Evolutionary conservation across 2,797 vertebrate species (phyloP).

Genomic region (Alfaro cultratus): DNA sequence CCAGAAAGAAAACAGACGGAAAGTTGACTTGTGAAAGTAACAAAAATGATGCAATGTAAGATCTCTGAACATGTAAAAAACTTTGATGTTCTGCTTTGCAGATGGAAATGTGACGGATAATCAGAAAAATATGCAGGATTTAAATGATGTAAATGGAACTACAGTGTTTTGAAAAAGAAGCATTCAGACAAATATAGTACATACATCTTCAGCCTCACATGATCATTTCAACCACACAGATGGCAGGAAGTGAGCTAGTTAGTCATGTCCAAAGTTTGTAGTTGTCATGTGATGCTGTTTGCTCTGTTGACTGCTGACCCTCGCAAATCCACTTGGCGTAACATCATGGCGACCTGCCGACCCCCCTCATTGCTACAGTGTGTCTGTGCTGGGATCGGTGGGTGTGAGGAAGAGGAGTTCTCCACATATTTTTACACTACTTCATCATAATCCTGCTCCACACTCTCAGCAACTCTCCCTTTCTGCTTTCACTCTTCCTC

Average conservation of each 20-base stretch:
- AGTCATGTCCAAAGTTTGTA: conserved; percentile 60
- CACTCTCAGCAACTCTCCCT: conserved; percentile 24
- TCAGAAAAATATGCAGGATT: conserved; percentile 6
- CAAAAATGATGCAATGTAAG: conserved; percentile 34
- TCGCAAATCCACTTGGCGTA: conserved; percentile 63
- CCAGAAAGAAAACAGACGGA: neutral
- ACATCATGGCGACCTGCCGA: conserved; percentile 61
- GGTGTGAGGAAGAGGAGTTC: conserved; percentile 17
- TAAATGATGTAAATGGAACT: neutral
- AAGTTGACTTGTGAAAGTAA: neutral
- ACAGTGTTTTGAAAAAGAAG: neutral
- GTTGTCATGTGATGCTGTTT: conserved; percentile 72
- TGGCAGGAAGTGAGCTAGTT: conserved; percentile 71
- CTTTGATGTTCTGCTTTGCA: neutral
- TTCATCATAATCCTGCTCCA: conserved; percentile 18
- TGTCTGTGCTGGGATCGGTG: conserved; percentile 1
- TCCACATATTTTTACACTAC: conserved; percentile 29
- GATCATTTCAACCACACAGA: conserved; percentile 15
- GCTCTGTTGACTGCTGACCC: conserved; percentile 71
- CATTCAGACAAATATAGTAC: neutral
- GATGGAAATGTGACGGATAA: conserved; percentile 4
- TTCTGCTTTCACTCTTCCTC: conserved; percentile 49
- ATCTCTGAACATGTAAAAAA: conserved; percentile 36
- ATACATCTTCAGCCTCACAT: neutral
- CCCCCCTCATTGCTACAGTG: conserved; percentile 39